These are phyloP conservation scores for Tinea pellionella DNA, from an alignment of 2,888 invertebrate genomes.

Conservation along the genomic window DNA sequence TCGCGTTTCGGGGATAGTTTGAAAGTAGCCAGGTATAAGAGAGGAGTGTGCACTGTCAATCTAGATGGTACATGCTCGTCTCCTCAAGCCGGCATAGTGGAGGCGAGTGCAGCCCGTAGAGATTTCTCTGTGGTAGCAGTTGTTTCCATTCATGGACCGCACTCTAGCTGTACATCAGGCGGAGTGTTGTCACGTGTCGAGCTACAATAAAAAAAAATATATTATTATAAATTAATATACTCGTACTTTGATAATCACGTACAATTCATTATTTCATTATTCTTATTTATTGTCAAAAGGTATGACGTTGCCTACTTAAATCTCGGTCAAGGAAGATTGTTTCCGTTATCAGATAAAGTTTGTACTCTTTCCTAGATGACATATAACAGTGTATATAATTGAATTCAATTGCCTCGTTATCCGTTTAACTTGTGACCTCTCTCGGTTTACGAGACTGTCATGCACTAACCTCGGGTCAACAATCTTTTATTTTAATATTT, in stretches of 20 bases:
- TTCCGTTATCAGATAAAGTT: not conserved
- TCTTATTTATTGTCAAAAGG: not conserved
- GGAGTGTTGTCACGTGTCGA: no score
- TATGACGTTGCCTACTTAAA: not conserved
- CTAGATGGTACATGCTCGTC: no score
- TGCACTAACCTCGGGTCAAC: not conserved
- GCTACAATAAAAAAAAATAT: no score
- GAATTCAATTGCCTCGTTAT: constrained; percentile 11
- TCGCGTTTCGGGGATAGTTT: no score
- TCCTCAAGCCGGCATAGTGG: no score
- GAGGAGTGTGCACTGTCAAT: no score
- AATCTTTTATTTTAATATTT: not conserved
- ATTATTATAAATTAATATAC: not conserved
- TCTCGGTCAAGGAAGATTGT: constrained; percentile 6
- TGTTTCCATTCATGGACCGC: no score
- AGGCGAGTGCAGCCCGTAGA: no score
- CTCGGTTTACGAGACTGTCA: not conserved
- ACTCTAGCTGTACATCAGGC: no score
- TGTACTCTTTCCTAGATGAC: not conserved
- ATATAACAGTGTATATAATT: not conserved
- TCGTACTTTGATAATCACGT: not conserved
- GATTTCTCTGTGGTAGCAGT: no score
- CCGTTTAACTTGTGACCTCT: constrained; percentile 10
- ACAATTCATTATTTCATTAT: not conserved
- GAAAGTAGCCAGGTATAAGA: no score